phyloP scores from a whole-genome alignment of 2,888 invertebrate species.

The Phrixothrix hirtus region DNA sequence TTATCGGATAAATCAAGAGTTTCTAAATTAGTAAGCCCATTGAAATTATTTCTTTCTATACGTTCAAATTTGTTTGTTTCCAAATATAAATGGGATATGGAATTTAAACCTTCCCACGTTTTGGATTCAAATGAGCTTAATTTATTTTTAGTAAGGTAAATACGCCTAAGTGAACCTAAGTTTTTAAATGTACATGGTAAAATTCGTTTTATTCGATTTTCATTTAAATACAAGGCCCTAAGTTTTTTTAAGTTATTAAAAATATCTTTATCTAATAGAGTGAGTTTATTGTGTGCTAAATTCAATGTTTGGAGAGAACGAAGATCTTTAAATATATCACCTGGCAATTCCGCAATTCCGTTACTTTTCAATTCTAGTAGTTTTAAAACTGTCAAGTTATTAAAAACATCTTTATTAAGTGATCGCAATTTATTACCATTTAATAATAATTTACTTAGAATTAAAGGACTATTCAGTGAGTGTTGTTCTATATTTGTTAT shows the following conservation, averaged over 20 bases:
- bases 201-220: neutral
- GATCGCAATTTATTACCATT: neutral
- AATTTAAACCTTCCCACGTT: neutral
- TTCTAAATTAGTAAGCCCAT: too few relatives aligned
- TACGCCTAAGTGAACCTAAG: too few relatives aligned
- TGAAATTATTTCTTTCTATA: too few relatives aligned
- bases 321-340: constrained; percentile 3
- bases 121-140: neutral
- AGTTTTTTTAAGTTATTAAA: constrained; percentile 1
- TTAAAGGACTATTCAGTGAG: neutral
- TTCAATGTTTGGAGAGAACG: neutral
- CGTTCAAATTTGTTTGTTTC: constrained; percentile 4
- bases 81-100: neutral
- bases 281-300: constrained; percentile 2
- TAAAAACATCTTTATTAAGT: neutral
- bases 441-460: neutral
- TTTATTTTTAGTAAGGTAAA: neutral
- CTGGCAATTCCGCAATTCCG: neutral
- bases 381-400: neutral
- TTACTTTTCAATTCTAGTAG: neutral
- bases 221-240: neutral
- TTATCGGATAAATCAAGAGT: too few relatives aligned
- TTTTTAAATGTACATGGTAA: too few relatives aligned
- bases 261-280: neutral
- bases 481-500: constrained; percentile 3